A percentile compares a stretch with the other conserved stretches of the same genome.
These are phyloP conservation scores for Oscheius sp. DNA, from an alignment of 2,888 invertebrate genomes.

Conservation along the genomic window DNA sequence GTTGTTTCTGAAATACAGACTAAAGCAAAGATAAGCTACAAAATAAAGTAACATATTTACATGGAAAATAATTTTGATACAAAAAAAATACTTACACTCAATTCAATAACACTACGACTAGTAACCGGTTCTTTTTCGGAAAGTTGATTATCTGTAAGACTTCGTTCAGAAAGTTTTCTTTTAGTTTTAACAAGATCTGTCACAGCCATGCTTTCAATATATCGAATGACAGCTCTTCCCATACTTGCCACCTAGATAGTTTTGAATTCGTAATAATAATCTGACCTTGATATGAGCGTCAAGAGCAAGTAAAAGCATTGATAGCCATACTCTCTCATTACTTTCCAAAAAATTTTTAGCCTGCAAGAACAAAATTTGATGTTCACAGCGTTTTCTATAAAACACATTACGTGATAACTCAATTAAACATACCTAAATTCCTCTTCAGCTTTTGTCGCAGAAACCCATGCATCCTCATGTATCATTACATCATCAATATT, in stretches of 20 bases:
- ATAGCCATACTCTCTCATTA: constrained; percentile 88
- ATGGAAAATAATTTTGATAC: not conserved
- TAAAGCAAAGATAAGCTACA: not conserved
- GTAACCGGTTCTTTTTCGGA: not conserved
- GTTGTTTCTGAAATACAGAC: not conserved
- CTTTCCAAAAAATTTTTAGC: constrained; percentile 72
- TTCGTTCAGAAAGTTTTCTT: not conserved
- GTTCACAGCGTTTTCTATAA: constrained; percentile 35
- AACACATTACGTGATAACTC: too few species aligned
- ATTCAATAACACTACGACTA: not conserved
- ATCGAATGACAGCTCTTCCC: constrained; percentile 80
- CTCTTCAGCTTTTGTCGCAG: constrained; percentile 6
- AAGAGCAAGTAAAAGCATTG: constrained; percentile 80
- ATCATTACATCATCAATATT: constrained; percentile 8
- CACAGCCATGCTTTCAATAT: constrained; percentile 23
- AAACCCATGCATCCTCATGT: constrained; percentile 1
- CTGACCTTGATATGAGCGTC: constrained; percentile 87
- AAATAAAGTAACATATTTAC: not conserved
- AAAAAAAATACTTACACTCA: not conserved
- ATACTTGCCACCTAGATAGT: constrained; percentile 73
- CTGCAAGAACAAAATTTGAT: constrained; percentile 53
- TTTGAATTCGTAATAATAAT: not conserved
- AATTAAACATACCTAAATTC: constrained; percentile 10
- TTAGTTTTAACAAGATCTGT: not conserved
- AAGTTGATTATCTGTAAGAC: not conserved